Evolutionary conservation across 2,888 invertebrate genomes (phyloP).

Genomic region (Drosophila putrida): DNA sequence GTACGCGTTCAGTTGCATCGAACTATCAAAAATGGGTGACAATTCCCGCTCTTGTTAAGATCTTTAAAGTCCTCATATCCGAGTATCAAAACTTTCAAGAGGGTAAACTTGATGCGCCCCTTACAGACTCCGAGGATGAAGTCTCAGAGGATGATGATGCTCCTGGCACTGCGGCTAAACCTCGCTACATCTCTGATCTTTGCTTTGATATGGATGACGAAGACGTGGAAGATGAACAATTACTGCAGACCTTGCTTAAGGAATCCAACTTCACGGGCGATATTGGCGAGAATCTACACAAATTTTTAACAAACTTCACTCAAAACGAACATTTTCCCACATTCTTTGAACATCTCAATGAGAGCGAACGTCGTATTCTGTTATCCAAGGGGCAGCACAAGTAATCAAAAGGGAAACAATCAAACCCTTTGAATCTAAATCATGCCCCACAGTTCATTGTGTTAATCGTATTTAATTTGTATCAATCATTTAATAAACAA

Average conservation of each 20-base stretch:
- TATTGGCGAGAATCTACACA: slow-evolving; percentile 88
- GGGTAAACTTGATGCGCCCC: slow-evolving; percentile 80
- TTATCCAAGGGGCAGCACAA: slow-evolving; percentile 75
- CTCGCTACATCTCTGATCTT: slow-evolving; percentile 82
- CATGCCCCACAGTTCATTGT: slow-evolving; percentile 37
- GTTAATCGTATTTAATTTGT: slow-evolving; percentile 63
- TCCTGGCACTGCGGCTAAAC: slow-evolving; percentile 69
- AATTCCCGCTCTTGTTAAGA: slow-evolving; percentile 89
- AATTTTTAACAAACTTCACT: slow-evolving; percentile 88
- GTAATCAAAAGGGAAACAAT: slow-evolving; percentile 33
- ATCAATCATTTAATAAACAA: slow-evolving; percentile 48
- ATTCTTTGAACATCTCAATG: slow-evolving; percentile 88
- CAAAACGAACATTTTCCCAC: slow-evolving; percentile 88
- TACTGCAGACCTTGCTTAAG: slow-evolving; percentile 87
- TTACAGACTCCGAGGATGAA: slow-evolving; percentile 71
- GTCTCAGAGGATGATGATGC: slow-evolving; percentile 68
- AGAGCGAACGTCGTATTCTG: slow-evolving; percentile 84
- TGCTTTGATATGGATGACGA: slow-evolving; percentile 83
- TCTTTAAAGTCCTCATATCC: slow-evolving; percentile 89
- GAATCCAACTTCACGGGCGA: slow-evolving; percentile 88
- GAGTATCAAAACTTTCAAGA: slow-evolving; percentile 88
- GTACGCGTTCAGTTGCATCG: slow-evolving; percentile 86
- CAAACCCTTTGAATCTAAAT: background rate
- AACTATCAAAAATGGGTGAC: slow-evolving; percentile 87
- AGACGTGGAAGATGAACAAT: slow-evolving; percentile 86